These are phyloP conservation scores for Argyrosomus regius DNA, from an alignment of 2,797 vertebrate genomes.

Conservation along the genomic window DNA sequence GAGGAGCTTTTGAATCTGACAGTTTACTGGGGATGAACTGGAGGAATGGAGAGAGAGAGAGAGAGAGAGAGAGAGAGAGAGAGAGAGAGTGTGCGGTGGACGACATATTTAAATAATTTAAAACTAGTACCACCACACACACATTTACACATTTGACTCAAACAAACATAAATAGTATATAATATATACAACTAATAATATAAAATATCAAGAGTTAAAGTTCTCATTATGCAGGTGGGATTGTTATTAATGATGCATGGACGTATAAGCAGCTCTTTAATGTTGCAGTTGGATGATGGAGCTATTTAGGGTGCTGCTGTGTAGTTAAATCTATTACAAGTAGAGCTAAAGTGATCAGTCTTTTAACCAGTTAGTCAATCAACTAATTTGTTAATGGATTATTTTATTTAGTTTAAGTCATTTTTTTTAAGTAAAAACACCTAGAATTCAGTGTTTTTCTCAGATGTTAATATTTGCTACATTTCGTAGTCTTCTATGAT, in stretches of 20 bases:
- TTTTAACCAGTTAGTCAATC: not conserved
- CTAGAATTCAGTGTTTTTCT: too few species aligned
- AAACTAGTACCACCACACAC: not conserved
- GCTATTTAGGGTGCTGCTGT: not conserved
- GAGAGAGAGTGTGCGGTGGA: not conserved
- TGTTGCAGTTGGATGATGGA: not conserved
- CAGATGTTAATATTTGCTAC: too few species aligned
- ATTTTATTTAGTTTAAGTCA: not conserved
- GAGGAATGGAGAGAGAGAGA: not conserved
- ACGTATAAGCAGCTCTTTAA: not conserved
- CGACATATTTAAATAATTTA: not conserved
- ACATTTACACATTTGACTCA: not conserved
- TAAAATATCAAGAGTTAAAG: not conserved
- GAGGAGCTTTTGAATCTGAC: slow-evolving; percentile 38
- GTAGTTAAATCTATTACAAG: not conserved
- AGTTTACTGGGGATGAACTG: slow-evolving; percentile 37
- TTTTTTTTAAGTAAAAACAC: not conserved
- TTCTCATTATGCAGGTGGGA: not conserved
- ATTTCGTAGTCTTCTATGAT: not conserved
- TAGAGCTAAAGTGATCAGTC: not conserved
- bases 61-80: not conserved
- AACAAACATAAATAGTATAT: not conserved
- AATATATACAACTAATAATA: not conserved
- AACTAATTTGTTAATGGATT: not conserved
- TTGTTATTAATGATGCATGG: not conserved